Evolutionary conservation across 2,113 vertebrate species (phyloP).

Genomic region (Petrocephalus microphthalmus): DNA sequence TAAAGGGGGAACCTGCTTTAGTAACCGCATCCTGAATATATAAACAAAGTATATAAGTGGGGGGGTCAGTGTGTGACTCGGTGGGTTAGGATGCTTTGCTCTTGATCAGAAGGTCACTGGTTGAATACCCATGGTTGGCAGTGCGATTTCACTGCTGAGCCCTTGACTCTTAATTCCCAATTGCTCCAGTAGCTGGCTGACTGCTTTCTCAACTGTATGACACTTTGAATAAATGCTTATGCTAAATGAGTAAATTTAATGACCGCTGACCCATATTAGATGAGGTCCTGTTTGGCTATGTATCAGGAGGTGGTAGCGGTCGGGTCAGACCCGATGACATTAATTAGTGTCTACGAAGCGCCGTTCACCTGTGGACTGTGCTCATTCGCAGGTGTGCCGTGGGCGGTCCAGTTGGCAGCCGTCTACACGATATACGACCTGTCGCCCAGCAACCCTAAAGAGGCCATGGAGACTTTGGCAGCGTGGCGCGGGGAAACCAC

Average conservation of each 20-base stretch:
- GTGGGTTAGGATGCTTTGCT: not conserved
- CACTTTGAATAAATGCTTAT: not conserved
- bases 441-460: slow-evolving; percentile 75
- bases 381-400: slow-evolving; percentile 70
- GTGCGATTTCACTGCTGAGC: not conserved
- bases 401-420: slow-evolving; percentile 86
- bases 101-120: not conserved
- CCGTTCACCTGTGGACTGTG: not conserved
- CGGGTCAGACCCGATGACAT: not conserved
- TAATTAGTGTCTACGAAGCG: not conserved
- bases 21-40: not conserved
- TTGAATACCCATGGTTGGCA: not conserved
- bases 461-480: slow-evolving; percentile 65
- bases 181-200: not conserved
- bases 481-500: slow-evolving; percentile 64
- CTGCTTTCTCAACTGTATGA: not conserved
- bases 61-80: not conserved
- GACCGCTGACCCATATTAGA: not conserved
- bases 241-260: not conserved
- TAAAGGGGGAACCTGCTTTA: not conserved
- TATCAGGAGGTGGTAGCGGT: not conserved
- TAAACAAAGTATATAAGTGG: not conserved
- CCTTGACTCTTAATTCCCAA: not conserved
- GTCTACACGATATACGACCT: slow-evolving; percentile 82
- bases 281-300: not conserved